phyloP scores from a whole-genome alignment of 2,888 invertebrate species.

The Xylota segnis region DNA sequence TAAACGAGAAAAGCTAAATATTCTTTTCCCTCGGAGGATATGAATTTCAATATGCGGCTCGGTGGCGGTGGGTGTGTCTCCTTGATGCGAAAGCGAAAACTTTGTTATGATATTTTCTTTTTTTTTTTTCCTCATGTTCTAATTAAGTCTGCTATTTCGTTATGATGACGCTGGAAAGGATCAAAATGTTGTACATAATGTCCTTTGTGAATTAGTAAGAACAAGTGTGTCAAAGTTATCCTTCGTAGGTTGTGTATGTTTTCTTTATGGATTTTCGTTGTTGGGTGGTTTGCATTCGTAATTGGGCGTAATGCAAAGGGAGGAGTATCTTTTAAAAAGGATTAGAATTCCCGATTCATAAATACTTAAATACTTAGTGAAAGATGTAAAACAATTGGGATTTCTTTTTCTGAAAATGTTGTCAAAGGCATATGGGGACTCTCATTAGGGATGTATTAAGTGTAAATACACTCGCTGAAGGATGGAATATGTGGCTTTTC shows the following conservation, averaged over 20 bases:
- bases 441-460: not conserved
- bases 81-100: not conserved
- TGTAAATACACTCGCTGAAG: not conserved
- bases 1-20: not conserved
- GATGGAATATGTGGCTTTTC: not conserved
- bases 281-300: not conserved
- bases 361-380: not conserved
- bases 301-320: not conserved
- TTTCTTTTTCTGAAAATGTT: not conserved
- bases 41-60: not conserved
- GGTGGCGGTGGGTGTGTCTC: not conserved
- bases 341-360: not conserved
- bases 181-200: not conserved
- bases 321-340: not conserved
- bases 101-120: not conserved
- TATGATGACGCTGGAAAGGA: not conserved
- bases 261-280: not conserved
- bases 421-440: not conserved
- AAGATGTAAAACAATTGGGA: not conserved
- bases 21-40: not conserved
- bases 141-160: not conserved
- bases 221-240: not conserved
- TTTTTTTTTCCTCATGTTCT: not conserved
- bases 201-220: slow-evolving; percentile 1
- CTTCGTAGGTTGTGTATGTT: not conserved